Base-by-base conservation (phyloP, 53 echinoderm and acorn worm genomes). In the Stichopus horrens region DNA sequence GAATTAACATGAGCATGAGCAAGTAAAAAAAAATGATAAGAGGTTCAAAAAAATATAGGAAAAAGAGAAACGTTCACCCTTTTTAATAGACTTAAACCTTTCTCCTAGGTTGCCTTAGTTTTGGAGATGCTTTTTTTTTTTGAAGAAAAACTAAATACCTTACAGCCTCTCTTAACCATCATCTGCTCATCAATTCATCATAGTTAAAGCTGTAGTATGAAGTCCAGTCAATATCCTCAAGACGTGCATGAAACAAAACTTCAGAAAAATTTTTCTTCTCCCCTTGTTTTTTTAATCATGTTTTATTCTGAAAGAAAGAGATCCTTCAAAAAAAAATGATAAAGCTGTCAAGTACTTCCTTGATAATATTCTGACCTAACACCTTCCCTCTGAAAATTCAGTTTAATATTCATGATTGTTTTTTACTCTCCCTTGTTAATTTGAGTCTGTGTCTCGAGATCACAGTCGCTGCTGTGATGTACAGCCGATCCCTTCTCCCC, bases 381-480 rank as follows among this genome's bases (percentile, higher is more conserved):
- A 76, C 53, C 76, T 76, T 14, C 76, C 76, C 51, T 13, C 18
- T 66, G 21, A 13, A 53, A 76, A 51, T 16, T 11, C 23, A 52
- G 52, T 76, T 51, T 53, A 76, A 56, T 81, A 81, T 81, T 81
- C 81, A 81, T 81, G 81, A 57, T 58, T 58, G 76, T 51, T 23
- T 23, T 23, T 76, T 76, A 7, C 37, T 19, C 19, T 20, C 75
- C 16, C 75, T 79, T 79, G 63, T 63, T 79, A 57, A 56, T 81
- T 57, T 81, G 54, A 58, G n/a, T 58, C 81, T 10, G 19, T 58
- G 55, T 22, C 57, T 79, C 57, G 57, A 81, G 81, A 81, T 19
- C 58, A 81, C 81, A 81, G 57, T 54, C 81, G 81, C 81, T 21
- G 22, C 54, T 19, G 56, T 57, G 58, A 56, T 81, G 81, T 57